Evolutionary conservation across 2,113 vertebrate species (phyloP).

Genomic region (Bothrops jararaca): DNA sequence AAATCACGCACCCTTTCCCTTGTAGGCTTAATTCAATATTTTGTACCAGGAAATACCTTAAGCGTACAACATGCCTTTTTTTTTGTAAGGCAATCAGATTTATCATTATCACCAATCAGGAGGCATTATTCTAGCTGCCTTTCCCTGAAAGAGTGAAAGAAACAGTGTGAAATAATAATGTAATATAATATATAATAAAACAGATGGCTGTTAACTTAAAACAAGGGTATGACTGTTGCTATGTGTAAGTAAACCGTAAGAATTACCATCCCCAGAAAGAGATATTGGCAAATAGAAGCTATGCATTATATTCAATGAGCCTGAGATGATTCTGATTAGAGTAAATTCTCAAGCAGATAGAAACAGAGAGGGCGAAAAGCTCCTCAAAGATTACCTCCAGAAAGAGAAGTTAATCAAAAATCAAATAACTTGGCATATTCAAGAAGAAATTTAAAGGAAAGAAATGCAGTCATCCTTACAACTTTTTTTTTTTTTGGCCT

Average conservation of each 20-base stretch:
- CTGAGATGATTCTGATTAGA: not conserved
- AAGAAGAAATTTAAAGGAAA: not conserved
- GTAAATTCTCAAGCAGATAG: not conserved
- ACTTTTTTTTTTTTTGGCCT: not conserved
- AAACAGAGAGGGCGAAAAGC: not conserved
- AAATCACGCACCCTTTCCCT: not conserved
- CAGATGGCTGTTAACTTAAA: not conserved
- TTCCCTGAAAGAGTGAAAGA: not conserved
- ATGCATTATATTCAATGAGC: not conserved
- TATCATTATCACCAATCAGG: not conserved
- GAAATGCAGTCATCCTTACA: not conserved
- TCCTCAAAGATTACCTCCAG: not conserved
- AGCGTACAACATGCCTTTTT: not conserved
- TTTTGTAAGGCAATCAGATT: not conserved
- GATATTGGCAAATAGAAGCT: not conserved
- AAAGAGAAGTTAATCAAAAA: not conserved
- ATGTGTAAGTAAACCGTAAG: not conserved
- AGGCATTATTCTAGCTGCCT: constrained; percentile 7
- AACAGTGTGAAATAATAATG: not conserved
- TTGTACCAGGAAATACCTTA: not conserved
- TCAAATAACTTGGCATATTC: not conserved
- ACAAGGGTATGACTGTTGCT: not conserved
- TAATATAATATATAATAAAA: not conserved
- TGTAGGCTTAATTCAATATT: not conserved
- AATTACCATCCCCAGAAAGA: not conserved